phyloP scores from a whole-genome alignment of 2,113 vertebrate genomes.

The Trogon melanurus region DNA sequence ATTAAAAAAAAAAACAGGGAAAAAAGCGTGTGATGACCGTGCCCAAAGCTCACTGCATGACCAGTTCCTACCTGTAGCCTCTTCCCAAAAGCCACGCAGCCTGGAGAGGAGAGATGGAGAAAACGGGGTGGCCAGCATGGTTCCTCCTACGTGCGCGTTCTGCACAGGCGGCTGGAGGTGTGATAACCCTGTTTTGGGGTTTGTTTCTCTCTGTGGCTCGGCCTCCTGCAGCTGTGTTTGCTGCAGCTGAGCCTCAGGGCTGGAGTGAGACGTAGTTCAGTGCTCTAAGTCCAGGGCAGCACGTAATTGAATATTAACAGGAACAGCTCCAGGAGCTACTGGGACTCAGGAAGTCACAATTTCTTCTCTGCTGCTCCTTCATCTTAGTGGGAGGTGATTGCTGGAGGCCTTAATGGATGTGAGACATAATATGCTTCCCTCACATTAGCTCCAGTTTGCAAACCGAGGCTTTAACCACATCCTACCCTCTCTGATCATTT shows the following conservation, averaged over 20 bases:
- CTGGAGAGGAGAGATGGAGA: not conserved
- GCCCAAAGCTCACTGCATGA: not conserved
- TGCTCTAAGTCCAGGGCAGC: not conserved
- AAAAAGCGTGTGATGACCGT: not conserved
- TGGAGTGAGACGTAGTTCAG: not conserved
- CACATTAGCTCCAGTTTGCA: constrained; percentile 48
- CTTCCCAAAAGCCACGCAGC: not conserved
- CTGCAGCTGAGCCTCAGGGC: constrained; percentile 17
- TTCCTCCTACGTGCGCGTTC: not conserved
- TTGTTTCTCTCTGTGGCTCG: constrained; percentile 12
- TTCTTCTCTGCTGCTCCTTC: constrained; percentile 5
- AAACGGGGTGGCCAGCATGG: not conserved
- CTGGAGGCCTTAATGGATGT: constrained; percentile 45
- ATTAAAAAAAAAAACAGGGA: accelerated
- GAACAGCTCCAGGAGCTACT: constrained; percentile 27
- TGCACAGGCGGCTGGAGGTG: not conserved
- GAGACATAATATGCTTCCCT: constrained; percentile 18
- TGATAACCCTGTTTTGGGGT: not conserved
- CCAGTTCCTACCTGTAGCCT: not conserved
- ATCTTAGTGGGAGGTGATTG: constrained; percentile 27
- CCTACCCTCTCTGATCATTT: constrained; percentile 54
- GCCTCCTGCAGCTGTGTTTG: constrained; percentile 52
- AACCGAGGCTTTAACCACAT: constrained; percentile 62
- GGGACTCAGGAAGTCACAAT: constrained; percentile 40
- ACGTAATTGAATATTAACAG: constrained; percentile 54